These are phyloP conservation scores for Bos javanicus DNA, from an alignment of 2,113 vertebrate genomes.

Conservation along the genomic window DNA sequence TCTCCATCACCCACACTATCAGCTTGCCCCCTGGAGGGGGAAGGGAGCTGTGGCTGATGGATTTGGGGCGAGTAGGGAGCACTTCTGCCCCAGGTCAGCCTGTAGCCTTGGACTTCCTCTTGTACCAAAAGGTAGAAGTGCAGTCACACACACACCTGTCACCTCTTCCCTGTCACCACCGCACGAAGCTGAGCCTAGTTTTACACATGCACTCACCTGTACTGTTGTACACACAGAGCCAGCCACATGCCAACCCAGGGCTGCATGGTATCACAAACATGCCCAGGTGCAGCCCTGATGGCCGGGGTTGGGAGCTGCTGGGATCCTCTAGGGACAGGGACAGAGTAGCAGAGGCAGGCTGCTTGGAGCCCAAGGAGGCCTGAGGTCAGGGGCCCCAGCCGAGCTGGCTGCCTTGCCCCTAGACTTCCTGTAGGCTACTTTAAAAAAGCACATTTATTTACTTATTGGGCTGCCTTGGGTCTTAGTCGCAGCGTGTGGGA, in stretches of 20 bases:
- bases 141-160: neutral
- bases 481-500: neutral
- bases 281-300: neutral
- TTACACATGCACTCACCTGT: neutral
- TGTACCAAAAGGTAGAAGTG: neutral
- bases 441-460: neutral
- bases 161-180: neutral
- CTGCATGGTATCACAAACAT: neutral
- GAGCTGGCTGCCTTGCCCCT: neutral
- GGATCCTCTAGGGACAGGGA: neutral
- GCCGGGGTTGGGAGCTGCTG: neutral
- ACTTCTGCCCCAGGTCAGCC: neutral
- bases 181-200: neutral
- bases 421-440: neutral
- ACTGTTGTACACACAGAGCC: neutral
- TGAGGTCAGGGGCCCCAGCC: neutral
- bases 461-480: neutral
- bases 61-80: neutral
- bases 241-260: neutral
- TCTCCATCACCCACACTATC: neutral
- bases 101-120: neutral
- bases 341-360: neutral
- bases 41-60: slow-evolving; percentile 6
- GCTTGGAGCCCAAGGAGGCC: neutral
- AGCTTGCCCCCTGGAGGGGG: neutral